Evolutionary conservation across 1,140 invertebrate species (phyloP).

Genomic region (Drosophila repletoides): DNA sequence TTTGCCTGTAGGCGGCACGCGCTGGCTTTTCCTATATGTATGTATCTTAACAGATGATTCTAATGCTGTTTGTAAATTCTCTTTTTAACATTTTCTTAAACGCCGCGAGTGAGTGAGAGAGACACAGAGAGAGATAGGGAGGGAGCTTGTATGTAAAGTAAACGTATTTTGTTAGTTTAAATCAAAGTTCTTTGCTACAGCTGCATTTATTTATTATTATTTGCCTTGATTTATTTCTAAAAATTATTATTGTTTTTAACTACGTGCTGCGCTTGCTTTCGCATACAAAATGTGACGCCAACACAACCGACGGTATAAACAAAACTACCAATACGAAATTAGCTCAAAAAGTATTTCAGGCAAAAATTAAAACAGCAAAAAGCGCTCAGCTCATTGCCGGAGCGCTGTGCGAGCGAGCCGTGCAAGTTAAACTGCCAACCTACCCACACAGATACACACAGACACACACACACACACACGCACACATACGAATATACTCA

Average conservation of each 20-base stretch:
- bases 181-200: too few relatives aligned
- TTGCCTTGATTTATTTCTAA: slow-evolving; percentile 38
- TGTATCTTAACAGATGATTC: slow-evolving; percentile 21
- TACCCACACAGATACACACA: slow-evolving; percentile 28
- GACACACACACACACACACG: not conserved
- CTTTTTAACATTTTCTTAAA: too few relatives aligned
- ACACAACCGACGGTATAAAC: slow-evolving; percentile 70
- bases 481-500: not conserved
- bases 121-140: too few relatives aligned
- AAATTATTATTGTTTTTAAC: too few relatives aligned
- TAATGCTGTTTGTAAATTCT: slow-evolving; percentile 1
- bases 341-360: slow-evolving; percentile 70
- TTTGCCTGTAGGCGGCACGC: slow-evolving; percentile 21
- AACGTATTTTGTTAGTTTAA: too few relatives aligned
- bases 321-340: slow-evolving; percentile 71
- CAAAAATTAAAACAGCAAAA: slow-evolving; percentile 70
- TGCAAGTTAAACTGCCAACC: slow-evolving; percentile 39
- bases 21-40: not conserved
- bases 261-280: slow-evolving; percentile 63
- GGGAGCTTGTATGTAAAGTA: too few relatives aligned
- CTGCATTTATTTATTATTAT: slow-evolving; percentile 9
- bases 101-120: too few relatives aligned
- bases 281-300: slow-evolving; percentile 70
- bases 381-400: slow-evolving; percentile 63
- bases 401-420: slow-evolving; percentile 38